Percentiles rank a stretch among this genome's conserved stretches.
These are phyloP conservation scores for Chionodraco myersi DNA, from an alignment of 2,113 vertebrate species.

Conservation along the genomic window DNA sequence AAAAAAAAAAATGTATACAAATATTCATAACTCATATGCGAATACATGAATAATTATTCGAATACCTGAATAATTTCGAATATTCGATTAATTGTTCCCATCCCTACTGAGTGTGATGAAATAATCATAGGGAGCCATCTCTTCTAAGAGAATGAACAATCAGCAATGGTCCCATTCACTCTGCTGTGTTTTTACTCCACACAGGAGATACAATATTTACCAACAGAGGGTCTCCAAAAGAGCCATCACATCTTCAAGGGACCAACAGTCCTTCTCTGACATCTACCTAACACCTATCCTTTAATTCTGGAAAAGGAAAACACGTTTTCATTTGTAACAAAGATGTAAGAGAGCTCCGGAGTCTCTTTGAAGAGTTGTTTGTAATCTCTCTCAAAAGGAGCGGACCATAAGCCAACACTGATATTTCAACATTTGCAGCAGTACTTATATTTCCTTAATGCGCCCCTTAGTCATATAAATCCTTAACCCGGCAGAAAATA, in stretches of 20 bases:
- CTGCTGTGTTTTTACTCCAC: conserved; percentile 47
- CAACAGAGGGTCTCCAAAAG: conserved; percentile 52
- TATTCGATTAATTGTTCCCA: no score
- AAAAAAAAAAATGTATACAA: no score
- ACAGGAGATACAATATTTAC: conserved; percentile 81
- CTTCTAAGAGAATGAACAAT: conserved; percentile 83
- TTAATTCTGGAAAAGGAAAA: no score
- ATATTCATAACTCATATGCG: no score
- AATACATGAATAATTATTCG: no score
- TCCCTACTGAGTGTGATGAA: conserved; percentile 65
- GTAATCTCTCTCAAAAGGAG: conserved; percentile 15
- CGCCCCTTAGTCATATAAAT: conserved; percentile 30
- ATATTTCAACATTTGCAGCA: conserved; percentile 28
- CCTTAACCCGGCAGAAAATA: conserved; percentile 2
- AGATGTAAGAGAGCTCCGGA: conserved; percentile 40
- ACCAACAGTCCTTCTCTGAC: conserved; percentile 46
- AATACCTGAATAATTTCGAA: no score
- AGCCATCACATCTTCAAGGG: conserved; percentile 59
- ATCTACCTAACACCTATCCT: conserved; percentile 57
- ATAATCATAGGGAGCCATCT: conserved; percentile 78
- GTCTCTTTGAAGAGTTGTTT: conserved; percentile 15
- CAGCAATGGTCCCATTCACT: conserved; percentile 70
- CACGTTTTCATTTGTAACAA: no score
- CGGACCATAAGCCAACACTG: conserved; percentile 15
- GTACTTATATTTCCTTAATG: conserved; percentile 34